Conservation (phyloP, 2,888 invertebrate species). For the Aspidiotus rigidus region DNA sequence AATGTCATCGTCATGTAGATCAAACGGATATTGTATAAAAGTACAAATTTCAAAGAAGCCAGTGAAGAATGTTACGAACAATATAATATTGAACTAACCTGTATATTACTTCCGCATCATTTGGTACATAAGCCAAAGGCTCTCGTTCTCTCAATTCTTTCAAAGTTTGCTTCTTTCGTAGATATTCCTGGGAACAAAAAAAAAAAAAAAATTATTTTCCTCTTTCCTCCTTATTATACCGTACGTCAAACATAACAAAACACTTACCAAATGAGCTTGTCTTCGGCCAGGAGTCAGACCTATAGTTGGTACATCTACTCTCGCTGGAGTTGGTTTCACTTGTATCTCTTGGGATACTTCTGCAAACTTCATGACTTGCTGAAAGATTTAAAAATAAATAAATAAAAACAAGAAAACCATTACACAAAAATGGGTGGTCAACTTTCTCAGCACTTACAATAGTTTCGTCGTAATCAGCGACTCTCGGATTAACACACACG, state of each 20-base stretch:
- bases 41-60: no score
- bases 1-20: no score
- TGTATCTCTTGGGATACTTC: slow-evolving; percentile 94
- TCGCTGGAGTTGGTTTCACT: slow-evolving; percentile 53
- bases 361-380: slow-evolving; percentile 94
- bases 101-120: slow-evolving; percentile 60
- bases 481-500: slow-evolving; percentile 88
- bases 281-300: slow-evolving; percentile 69
- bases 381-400: no score
- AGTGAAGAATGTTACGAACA: no score
- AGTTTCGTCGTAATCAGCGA: slow-evolving; percentile 90
- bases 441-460: slow-evolving; percentile 49
- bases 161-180: slow-evolving; percentile 44
- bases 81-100: slow-evolving; percentile 39
- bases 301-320: slow-evolving; percentile 36
- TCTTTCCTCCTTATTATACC: no score
- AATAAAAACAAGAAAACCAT: background rate
- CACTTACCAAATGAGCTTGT: slow-evolving; percentile 61
- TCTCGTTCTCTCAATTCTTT: slow-evolving; percentile 43
- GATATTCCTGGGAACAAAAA: slow-evolving; percentile 43
- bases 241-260: no score
- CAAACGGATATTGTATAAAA: no score
- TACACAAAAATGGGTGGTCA: background rate
- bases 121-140: slow-evolving; percentile 46
- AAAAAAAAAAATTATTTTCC: no score